phyloP scores from a whole-genome alignment of 1,140 invertebrate species.

The Heliconius melpomene region DNA sequence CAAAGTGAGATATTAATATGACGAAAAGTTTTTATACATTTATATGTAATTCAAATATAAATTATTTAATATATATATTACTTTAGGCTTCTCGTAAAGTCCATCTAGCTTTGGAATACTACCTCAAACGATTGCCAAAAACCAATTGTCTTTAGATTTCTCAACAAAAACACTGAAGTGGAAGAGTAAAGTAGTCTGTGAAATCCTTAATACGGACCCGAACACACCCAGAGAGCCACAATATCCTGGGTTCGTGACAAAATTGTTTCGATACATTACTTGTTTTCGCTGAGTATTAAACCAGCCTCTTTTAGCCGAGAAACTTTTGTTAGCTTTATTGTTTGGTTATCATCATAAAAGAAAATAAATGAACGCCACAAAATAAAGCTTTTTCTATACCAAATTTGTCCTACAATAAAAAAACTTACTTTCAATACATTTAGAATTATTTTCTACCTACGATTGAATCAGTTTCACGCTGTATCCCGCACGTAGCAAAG shows the following conservation, averaged over 20 bases:
- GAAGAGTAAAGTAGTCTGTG: background rate
- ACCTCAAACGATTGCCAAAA: background rate
- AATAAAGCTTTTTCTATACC: background rate
- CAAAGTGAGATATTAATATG: background rate
- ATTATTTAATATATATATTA: background rate
- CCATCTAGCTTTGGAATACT: background rate
- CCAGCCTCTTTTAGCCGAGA: background rate
- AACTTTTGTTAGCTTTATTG: background rate
- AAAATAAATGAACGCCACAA: background rate
- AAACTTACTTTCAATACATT: background rate
- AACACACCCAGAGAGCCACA: background rate
- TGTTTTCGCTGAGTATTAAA: background rate
- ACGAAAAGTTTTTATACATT: background rate
- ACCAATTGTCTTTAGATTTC: background rate
- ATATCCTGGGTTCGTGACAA: constrained; percentile 4
- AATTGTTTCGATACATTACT: constrained; percentile 6
- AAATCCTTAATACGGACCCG: constrained; percentile 2
- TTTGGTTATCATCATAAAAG: background rate
- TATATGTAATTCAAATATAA: background rate
- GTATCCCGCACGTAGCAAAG: too few species aligned
- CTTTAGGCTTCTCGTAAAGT: background rate
- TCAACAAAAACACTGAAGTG: background rate
- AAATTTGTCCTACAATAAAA: background rate
- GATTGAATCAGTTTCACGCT: too few species aligned
- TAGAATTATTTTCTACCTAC: too few species aligned